Conservation (phyloP, 2,797 vertebrate genomes). For the Ciconia nigra region DNA sequence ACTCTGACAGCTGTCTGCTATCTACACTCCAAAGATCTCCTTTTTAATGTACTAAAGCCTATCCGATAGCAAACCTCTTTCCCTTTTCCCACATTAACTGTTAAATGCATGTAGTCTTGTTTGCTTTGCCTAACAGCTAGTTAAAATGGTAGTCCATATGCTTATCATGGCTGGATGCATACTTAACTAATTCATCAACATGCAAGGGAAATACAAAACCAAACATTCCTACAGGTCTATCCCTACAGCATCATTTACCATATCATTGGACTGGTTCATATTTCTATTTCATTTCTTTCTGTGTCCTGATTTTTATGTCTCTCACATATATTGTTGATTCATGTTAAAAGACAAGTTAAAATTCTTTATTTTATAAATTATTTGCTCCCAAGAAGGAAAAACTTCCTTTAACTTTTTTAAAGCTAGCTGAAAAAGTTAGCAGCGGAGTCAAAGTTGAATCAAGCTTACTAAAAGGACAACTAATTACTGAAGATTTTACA, state of each 20-base stretch:
- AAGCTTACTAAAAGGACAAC: not conserved
- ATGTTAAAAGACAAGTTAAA: not conserved
- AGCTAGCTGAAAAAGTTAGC: not conserved
- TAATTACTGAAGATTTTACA: slow-evolving; percentile 11
- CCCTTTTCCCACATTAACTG: not conserved
- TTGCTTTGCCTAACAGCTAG: not conserved
- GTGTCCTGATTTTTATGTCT: not conserved
- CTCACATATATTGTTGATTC: not conserved
- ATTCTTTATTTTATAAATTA: not conserved
- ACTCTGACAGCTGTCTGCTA: slow-evolving; percentile 9
- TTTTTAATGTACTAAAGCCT: not conserved
- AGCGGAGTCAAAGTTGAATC: not conserved
- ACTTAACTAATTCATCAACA: not conserved
- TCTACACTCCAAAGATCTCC: not conserved
- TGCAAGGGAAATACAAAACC: not conserved
- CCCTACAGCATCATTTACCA: not conserved
- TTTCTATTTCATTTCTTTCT: not conserved
- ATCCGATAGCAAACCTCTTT: not conserved
- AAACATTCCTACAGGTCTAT: not conserved
- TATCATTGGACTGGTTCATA: not conserved
- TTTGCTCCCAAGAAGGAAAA: not conserved
- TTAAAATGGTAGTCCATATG: not conserved
- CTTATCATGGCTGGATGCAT: not conserved
- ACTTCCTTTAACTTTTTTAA: not conserved
- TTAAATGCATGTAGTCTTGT: not conserved